Base-by-base conservation (phyloP, 2,888 invertebrate genomes). In the Trileptium ribeirensis region DNA sequence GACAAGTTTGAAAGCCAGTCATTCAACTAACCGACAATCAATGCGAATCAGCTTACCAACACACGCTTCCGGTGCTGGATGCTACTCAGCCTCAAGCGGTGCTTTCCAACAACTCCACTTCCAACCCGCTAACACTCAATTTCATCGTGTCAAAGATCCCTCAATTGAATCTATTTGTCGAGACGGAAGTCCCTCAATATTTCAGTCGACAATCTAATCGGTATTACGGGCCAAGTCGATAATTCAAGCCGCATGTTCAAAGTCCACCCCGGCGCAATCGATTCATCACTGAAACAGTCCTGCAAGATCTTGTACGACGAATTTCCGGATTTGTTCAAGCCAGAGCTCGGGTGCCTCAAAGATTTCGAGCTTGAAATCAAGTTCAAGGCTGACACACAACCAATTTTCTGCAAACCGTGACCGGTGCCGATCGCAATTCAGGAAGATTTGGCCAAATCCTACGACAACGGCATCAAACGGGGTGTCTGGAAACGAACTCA, bases 101-200 rank as follows among this genome's bases (percentile, higher is more conserved):
- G n/a, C n/a, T n/a, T n/a, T n/a, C n/a, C n/a, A n/a, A n/a, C n/a
- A n/a, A n/a, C n/a, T n/a, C n/a, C n/a, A n/a, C n/a, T n/a, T n/a
- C n/a, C n/a, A n/a, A 70, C 8, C 70, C 70, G 70, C 70, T 15
- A 8, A 70, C 3, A 15, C 8, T 70, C 33, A 8, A 70, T 8
- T 70, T 70, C 70, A 70, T 31, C 36, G 70, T 70, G 70, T 29
- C 70, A 8, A n/a, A 70, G 70, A 70, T 70, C 36, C 70, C 70
- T 70, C 8, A 31, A 29, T n/a, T 70, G n/a, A 70, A 70, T 36
- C 36, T 70, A 36, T 70, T 70, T 8, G 70, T n/a, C n/a, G n/a
- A n/a, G n/a, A n/a, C n/a, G n/a, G n/a, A n/a, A n/a, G n/a, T n/a
- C n/a, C n/a, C n/a, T n/a, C n/a, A n/a, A n/a, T n/a, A n/a, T n/a